phyloP scores from a whole-genome alignment of 1,140 invertebrate species.

The Pygmarrhopalites habei region DNA sequence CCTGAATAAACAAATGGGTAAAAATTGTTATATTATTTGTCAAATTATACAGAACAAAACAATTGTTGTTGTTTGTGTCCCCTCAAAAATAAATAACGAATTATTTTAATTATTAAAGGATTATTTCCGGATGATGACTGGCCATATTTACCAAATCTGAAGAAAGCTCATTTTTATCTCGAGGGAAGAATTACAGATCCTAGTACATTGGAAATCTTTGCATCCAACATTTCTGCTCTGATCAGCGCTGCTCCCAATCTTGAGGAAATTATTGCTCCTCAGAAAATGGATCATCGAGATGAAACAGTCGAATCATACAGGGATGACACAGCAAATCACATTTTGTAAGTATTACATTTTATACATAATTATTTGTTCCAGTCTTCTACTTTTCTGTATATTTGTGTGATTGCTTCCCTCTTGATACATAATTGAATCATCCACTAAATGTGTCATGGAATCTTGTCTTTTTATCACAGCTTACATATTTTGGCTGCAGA shows the following conservation, averaged over 20 bases:
- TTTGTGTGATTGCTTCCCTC: too few species aligned
- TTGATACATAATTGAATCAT: too few species aligned
- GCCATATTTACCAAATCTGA: neutral
- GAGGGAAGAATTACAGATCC: neutral
- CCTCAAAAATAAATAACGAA: too few species aligned
- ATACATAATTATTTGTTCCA: too few species aligned
- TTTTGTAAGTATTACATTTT: too few species aligned
- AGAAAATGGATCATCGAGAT: slow-evolving; percentile 7
- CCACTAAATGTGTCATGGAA: too few species aligned
- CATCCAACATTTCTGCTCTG: neutral
- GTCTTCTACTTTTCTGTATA: too few species aligned
- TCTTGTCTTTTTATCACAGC: too few species aligned
- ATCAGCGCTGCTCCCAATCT: neutral
- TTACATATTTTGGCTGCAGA: neutral
- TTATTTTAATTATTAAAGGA: too few species aligned
- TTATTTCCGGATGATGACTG: neutral
- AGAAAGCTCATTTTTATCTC: neutral
- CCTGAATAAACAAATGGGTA: neutral
- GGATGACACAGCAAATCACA: slow-evolving; percentile 5
- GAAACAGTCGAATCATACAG: neutral
- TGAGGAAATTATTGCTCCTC: slow-evolving; percentile 1
- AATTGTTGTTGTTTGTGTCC: too few species aligned
- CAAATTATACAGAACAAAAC: too few species aligned
- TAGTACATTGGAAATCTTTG: neutral
- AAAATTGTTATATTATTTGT: too few species aligned